These are phyloP conservation scores for Triplophysa dalaica DNA, from an alignment of 2,113 vertebrate genomes.

Conservation along the genomic window DNA sequence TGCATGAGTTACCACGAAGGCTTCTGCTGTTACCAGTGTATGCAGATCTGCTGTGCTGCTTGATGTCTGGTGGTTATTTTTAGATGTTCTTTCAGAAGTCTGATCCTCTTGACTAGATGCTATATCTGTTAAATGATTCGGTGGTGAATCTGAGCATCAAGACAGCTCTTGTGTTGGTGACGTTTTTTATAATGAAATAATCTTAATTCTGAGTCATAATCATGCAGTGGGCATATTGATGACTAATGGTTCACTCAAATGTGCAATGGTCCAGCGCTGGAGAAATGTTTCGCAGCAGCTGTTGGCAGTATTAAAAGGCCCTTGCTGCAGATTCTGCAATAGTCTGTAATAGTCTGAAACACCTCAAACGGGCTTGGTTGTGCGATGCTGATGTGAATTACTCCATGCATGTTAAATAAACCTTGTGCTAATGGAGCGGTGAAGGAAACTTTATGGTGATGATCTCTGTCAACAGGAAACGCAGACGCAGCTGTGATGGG, in stretches of 20 bases:
- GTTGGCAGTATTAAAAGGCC: not conserved
- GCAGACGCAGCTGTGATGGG: conserved; percentile 80
- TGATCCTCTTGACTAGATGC: conserved; percentile 13
- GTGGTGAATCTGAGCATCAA: not conserved
- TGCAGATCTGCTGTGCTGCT: conserved; percentile 4
- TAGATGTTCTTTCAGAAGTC: conserved; percentile 23
- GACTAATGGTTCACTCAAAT: conserved; percentile 29
- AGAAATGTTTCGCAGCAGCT: not conserved
- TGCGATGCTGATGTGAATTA: not conserved
- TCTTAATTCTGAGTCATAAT: conserved; percentile 43
- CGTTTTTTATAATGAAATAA: not conserved
- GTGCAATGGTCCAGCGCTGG: not conserved
- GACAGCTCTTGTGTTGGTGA: not conserved
- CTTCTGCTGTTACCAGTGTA: not conserved
- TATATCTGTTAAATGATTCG: conserved; percentile 18
- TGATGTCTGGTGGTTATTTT: conserved; percentile 32
- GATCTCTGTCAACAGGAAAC: conserved; percentile 78
- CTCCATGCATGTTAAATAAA: not conserved
- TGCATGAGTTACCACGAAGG: not conserved
- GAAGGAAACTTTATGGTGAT: not conserved
- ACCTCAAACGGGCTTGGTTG: not conserved
- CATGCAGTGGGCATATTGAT: conserved; percentile 23
- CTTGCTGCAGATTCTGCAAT: too few species aligned
- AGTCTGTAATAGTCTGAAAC: not conserved
- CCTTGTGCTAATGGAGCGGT: not conserved